A percentile compares a stretch with the other conserved stretches of the same genome.
Conservation (phyloP, 2,797 vertebrate species). For the Parauchenoglanis punctatus region DNA sequence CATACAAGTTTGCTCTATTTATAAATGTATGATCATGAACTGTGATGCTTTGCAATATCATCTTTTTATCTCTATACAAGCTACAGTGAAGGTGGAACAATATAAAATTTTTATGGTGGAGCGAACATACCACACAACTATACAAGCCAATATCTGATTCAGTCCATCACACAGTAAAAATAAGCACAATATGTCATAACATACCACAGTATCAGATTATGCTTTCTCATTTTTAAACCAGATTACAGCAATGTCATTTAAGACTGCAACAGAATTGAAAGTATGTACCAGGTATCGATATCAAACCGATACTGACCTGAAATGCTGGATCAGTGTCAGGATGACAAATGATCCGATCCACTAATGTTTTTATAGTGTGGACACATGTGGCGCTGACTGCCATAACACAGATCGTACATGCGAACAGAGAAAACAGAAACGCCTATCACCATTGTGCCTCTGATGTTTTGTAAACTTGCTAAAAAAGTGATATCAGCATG, state of each 20-base stretch:
- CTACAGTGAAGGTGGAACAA: background rate
- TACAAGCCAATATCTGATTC: background rate
- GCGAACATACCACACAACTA: background rate
- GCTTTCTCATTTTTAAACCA: background rate
- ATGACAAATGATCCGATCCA: background rate
- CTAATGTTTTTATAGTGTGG: background rate
- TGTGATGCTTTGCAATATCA: background rate
- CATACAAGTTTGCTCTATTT: background rate
- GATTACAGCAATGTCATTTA: background rate
- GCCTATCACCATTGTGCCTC: background rate
- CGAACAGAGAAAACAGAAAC: background rate
- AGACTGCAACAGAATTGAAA: background rate
- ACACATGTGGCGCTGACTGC: background rate
- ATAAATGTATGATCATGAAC: background rate
- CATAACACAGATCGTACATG: background rate
- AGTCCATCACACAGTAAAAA: background rate
- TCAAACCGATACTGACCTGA: background rate
- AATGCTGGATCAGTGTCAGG: slow-evolving; percentile 1
- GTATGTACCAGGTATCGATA: background rate
- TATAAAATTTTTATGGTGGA: background rate
- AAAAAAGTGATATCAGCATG: background rate
- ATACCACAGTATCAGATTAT: background rate
- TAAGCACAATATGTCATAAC: background rate
- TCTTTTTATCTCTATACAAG: background rate
- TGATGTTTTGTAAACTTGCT: background rate